Conservation (phyloP, 2,113 vertebrate species). For the Oncorhynchus kisutch region DNA sequence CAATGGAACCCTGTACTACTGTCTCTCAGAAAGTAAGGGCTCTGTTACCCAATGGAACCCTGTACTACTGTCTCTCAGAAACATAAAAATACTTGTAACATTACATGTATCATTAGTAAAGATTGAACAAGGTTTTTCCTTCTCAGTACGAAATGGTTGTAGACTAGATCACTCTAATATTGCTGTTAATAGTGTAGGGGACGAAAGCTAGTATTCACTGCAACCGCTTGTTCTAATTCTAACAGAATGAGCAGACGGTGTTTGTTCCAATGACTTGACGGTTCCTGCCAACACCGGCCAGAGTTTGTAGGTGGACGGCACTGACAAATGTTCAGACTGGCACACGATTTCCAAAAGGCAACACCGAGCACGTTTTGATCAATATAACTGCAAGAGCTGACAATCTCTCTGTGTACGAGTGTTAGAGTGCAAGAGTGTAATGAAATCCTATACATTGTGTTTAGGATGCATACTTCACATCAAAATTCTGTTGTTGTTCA, state of each 20-base stretch:
- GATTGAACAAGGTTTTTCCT: background rate
- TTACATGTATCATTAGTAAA: too few species aligned
- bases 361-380: conserved; percentile 11
- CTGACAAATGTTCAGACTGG: conserved; percentile 56
- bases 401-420: background rate
- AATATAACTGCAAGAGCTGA: conserved; percentile 6
- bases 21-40: too few species aligned
- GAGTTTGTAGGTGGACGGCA: conserved; percentile 54
- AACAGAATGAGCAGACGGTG: conserved; percentile 54
- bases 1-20: too few species aligned
- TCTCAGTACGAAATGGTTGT: conserved; percentile 1
- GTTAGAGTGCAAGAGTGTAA: background rate
- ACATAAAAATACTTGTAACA: background rate
- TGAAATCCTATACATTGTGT: background rate
- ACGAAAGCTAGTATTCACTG: conserved; percentile 23
- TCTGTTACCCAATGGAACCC: too few species aligned
- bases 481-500: background rate
- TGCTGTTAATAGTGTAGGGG: conserved; percentile 9
- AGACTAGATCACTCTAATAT: background rate
- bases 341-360: conserved; percentile 30
- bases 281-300: conserved; percentile 47
- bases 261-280: conserved; percentile 53
- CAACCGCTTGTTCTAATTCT: conserved; percentile 20
- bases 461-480: background rate
- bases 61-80: background rate